These are phyloP conservation scores for Tragelaphus strepsiceros DNA, from an alignment of 2,113 vertebrate genomes.

Conservation along the genomic window DNA sequence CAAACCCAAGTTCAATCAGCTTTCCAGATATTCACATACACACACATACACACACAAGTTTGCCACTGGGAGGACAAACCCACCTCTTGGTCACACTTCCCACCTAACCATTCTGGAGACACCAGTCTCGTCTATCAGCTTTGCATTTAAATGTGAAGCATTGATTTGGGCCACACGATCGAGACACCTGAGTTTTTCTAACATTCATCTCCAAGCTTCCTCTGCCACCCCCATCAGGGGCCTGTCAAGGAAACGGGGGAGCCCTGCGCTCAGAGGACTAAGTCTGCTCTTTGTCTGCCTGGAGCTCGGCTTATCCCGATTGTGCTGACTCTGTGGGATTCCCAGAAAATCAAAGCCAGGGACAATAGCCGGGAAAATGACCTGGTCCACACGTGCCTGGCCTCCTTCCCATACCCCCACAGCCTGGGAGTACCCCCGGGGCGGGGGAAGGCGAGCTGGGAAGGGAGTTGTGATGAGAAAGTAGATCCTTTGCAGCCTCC, in stretches of 20 bases:
- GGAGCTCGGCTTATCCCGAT: neutral
- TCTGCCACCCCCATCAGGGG: accelerated
- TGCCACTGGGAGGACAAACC: neutral
- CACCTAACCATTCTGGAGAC: neutral
- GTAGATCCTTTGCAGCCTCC: neutral
- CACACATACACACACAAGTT: neutral
- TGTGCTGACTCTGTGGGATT: neutral
- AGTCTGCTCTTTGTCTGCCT: neutral
- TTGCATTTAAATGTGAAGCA: neutral
- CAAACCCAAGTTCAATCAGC: neutral
- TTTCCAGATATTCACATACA: neutral
- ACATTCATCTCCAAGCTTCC: accelerated
- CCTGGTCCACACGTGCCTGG: neutral
- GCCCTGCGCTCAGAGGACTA: accelerated
- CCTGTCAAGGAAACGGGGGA: neutral
- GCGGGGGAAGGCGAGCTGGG: neutral
- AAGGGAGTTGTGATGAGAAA: neutral
- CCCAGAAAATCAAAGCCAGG: neutral
- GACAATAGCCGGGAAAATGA: neutral
- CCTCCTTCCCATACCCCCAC: neutral
- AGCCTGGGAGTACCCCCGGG: neutral
- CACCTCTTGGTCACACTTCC: too few species aligned
- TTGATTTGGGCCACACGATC: neutral
- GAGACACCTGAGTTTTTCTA: too few species aligned
- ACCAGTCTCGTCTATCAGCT: accelerated